Percentiles rank a stretch among this genome's conserved stretches.
These are phyloP conservation scores for Drymonia ruficornis DNA, from an alignment of 2,888 invertebrate species.

Conservation along the genomic window DNA sequence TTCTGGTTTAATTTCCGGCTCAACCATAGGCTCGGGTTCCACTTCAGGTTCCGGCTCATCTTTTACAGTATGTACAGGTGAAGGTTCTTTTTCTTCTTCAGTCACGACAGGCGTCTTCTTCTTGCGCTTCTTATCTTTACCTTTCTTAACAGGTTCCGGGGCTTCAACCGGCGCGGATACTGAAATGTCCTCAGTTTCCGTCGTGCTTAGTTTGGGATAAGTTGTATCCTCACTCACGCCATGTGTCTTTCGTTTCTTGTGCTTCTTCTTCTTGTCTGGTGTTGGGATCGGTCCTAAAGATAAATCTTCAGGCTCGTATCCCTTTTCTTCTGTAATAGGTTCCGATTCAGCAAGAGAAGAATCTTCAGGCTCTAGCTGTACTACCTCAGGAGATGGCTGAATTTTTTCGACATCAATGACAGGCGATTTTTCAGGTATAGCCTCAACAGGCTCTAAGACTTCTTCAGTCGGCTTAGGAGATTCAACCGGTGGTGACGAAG, in stretches of 20 bases:
- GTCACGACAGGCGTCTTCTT: conserved; percentile 70
- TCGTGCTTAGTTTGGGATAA: conserved; percentile 68
- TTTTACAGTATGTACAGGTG: conserved; percentile 33
- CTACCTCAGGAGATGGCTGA: conserved; percentile 1
- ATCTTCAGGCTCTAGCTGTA: conserved; percentile 58
- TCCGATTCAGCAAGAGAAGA: conserved; percentile 76
- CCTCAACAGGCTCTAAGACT: conserved; percentile 30
- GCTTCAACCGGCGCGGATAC: conserved; percentile 58
- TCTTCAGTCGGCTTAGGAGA: conserved; percentile 71
- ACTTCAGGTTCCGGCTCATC: conserved; percentile 30
- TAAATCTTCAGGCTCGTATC: conserved; percentile 90
- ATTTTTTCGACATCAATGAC: neutral
- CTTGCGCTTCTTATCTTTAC: conserved; percentile 78
- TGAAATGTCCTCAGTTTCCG: conserved; percentile 70
- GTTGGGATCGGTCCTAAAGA: conserved; percentile 67
- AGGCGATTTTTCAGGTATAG: conserved; percentile 6
- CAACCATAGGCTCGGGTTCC: conserved; percentile 22
- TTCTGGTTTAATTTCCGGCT: conserved; percentile 55
- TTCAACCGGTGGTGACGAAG: conserved; percentile 75
- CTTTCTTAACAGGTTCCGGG: conserved; percentile 54
- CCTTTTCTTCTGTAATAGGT: conserved; percentile 82
- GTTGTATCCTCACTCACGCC: conserved; percentile 70
- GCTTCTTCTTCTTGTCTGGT: conserved; percentile 80
- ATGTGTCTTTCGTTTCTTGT: conserved; percentile 69
- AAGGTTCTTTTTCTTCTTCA: conserved; percentile 18